These are phyloP conservation scores for Parnassius apollo DNA, from an alignment of 2,888 invertebrate species.

Conservation along the genomic window DNA sequence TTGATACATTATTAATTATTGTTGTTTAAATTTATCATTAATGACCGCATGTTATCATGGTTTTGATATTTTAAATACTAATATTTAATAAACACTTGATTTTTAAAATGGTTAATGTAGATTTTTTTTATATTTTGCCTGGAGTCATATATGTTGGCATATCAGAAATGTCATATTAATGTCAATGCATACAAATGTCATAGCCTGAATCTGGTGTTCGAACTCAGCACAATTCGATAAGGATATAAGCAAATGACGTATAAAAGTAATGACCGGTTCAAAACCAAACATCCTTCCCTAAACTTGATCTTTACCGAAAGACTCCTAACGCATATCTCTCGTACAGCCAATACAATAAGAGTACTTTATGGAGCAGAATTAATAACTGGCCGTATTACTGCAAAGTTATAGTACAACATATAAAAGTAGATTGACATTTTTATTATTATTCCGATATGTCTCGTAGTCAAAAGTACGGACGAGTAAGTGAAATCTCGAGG, in stretches of 20 bases:
- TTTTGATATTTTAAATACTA: too few relatives aligned
- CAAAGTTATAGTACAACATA: constrained; percentile 66
- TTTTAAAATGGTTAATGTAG: too few relatives aligned
- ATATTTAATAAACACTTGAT: too few relatives aligned
- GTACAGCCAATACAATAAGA: constrained; percentile 45
- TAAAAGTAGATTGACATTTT: constrained; percentile 70
- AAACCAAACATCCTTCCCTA: constrained; percentile 24
- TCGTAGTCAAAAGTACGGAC: constrained; percentile 53
- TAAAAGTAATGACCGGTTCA: constrained; percentile 29
- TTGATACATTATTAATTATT: too few relatives aligned
- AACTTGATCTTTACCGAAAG: constrained; percentile 31
- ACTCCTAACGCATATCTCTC: constrained; percentile 34
- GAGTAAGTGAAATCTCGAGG: constrained; percentile 66
- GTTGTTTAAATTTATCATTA: too few relatives aligned
- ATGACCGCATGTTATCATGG: too few relatives aligned
- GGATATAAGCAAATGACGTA: neutral
- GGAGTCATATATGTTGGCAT: too few relatives aligned
- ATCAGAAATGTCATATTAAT: too few relatives aligned
- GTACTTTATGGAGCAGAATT: constrained; percentile 73
- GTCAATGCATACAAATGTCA: too few relatives aligned
- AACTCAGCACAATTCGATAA: too few relatives aligned
- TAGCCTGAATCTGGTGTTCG: too few relatives aligned
- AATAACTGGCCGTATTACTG: constrained; percentile 66
- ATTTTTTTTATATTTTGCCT: too few relatives aligned
- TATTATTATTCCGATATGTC: constrained; percentile 69